Base-by-base conservation (phyloP, 2,797 vertebrate genomes). In the Gymnodraco acuticeps region DNA sequence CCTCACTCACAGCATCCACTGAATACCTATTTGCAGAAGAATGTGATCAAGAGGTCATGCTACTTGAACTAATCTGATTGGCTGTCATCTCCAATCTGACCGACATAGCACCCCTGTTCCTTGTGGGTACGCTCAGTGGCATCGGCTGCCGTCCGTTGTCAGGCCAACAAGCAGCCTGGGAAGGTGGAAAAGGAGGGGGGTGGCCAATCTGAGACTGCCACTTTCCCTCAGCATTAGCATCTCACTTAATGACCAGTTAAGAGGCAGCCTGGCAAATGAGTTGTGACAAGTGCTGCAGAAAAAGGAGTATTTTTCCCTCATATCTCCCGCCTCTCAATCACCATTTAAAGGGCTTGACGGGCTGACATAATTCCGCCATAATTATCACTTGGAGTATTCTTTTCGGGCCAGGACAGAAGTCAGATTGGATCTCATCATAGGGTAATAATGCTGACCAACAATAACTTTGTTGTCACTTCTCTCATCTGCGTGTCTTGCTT, bases 301-400 rank as follows among this genome's bases (percentile, higher is more conserved):
- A 97, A 97, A 94, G 94, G 94, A 95, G 95, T 93, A 86, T 96
- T 96, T 96, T 95, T 88, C 92, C 94, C 95, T 94, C 92, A 95
- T 96, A 95, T 96, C 95, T 95, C 95, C 95, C 91, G 92, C 95
- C 96, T 95, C 96, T 96, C 95, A 94, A 96, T 97, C 96, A 96
- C 90, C 93, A 93, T 95, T 96, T 96, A 96, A 96, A 96, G 93
- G 96, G 95, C 90, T 94, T 96, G 96, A 97, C 96, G 95, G 96
- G 95, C 96, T 96, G 96, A 97, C 97, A 98, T 98, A 95, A 98
- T 98, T 98, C 96, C 87, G 89, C 96, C 95, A 97, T 98, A 98
- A 99, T 98, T 98, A 98, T 97, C 96, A 98, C 96, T 97, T 94
- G 73, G 95, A 97, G 96, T 96, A 95, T 96, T 97, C 95, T 94